Evolutionary conservation across 2,113 vertebrate genomes (phyloP).

Genomic region (Pseudorhombus dupliciocellatus): DNA sequence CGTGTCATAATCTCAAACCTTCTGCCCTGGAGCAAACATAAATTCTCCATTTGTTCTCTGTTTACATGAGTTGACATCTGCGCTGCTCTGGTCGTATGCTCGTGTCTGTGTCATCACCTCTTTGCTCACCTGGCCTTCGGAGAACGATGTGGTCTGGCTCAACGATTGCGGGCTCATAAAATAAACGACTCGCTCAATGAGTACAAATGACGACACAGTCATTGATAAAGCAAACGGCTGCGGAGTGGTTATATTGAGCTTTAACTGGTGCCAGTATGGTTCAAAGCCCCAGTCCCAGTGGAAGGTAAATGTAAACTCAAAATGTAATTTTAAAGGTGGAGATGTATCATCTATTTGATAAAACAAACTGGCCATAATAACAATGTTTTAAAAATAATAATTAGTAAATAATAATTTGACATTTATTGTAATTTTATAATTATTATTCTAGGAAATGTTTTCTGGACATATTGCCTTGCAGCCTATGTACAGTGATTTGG

Average conservation of each 20-base stretch:
- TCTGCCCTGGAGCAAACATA: constrained; percentile 27
- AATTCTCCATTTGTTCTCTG: constrained; percentile 19
- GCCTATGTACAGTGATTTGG: background rate
- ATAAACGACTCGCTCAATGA: constrained; percentile 4
- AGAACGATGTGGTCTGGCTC: constrained; percentile 4
- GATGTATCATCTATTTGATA: no score
- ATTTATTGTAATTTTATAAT: no score
- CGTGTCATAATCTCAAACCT: constrained; percentile 35
- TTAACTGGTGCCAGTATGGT: background rate
- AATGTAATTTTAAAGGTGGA: background rate
- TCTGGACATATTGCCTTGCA: no score
- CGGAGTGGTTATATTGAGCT: background rate
- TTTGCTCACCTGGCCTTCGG: constrained; percentile 1
- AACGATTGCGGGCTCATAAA: background rate
- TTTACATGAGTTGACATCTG: constrained; percentile 33
- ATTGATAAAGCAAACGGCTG: background rate
- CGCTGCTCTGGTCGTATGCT: background rate
- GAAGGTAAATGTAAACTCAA: background rate
- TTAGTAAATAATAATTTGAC: no score
- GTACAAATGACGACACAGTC: constrained; percentile 1
- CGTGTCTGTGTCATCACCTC: constrained; percentile 21
- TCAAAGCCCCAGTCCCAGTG: background rate
- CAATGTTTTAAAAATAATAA: background rate
- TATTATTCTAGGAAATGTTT: no score
- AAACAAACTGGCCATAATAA: background rate